Evolutionary conservation across 2,888 invertebrate genomes (phyloP), one percentile per base, ranked within the genome.

Genomic region (Chaitophorus viminalis): DNA sequence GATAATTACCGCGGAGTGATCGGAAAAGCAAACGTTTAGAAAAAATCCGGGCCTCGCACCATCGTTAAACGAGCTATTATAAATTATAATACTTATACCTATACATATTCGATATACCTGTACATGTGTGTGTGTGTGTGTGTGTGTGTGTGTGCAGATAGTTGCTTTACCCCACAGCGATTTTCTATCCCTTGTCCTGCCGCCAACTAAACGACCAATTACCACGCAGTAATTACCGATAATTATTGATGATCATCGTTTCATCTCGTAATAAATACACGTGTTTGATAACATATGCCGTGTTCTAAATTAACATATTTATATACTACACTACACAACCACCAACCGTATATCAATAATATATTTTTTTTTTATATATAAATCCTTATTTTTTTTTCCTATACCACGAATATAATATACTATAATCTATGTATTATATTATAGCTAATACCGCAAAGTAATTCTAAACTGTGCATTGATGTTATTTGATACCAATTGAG

Each of bases 131-230:
- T n/a, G n/a, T n/a, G n/a, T n/a, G n/a, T n/a, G n/a, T n/a, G n/a
- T n/a, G n/a, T n/a, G n/a, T n/a, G n/a, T n/a, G n/a, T n/a, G n/a
- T n/a, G n/a, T n/a, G n/a, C n/a, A n/a, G n/a, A 6, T 3, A 25
- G 29, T 68, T 21, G 60, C n/a, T 21, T 79, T 18, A 36, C 31
- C n/a, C 39, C 39, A 39, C 5, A 81, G 21, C 68, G 18, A 21
- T 81, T 68, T 46, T 68, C 29, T 39, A 79, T 39, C 39, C 65
- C 65, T 9, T 79, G n/a, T 82, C 31, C 31, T 46, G 54, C 25
- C n/a, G 33, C 33, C 25, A 31, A 39, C 39, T 81, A 46, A 81
- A 81, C 31, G 68, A 29, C 14, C 81, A 81, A 81, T 81, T 81
- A 81, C 60, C 9, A 60, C 21, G 17, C 46, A 14, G 68, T 68